These are phyloP conservation scores for Hydrochoerus hydrochaeris DNA, from an alignment of 2,113 vertebrate species.

Conservation along the genomic window DNA sequence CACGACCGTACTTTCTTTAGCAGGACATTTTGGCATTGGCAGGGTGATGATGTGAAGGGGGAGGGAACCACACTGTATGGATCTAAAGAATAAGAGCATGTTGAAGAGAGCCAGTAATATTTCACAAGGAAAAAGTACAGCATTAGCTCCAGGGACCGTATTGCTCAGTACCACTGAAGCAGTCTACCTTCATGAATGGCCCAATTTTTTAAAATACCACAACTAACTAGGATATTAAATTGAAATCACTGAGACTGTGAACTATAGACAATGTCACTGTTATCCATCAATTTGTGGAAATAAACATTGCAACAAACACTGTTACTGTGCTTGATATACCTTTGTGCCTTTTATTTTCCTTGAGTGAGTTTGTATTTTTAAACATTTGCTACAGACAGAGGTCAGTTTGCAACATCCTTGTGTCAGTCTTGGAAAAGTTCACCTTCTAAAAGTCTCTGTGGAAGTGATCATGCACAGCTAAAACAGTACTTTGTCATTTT, in stretches of 20 bases:
- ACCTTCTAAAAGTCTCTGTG: slow-evolving; percentile 86
- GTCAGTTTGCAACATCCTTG: slow-evolving; percentile 58
- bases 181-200: slow-evolving; percentile 33
- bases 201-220: background rate
- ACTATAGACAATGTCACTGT: background rate
- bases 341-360: slow-evolving; percentile 78
- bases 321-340: slow-evolving; percentile 59
- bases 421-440: slow-evolving; percentile 82
- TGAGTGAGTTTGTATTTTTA: slow-evolving; percentile 54
- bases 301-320: slow-evolving; percentile 69
- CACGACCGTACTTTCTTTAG: background rate
- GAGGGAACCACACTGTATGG: background rate
- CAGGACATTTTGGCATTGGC: background rate
- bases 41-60: background rate
- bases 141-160: background rate
- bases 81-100: slow-evolving; percentile 7
- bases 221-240: slow-evolving; percentile 16
- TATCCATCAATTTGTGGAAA: slow-evolving; percentile 46
- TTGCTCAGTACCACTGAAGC: slow-evolving; percentile 37
- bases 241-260: slow-evolving; percentile 37
- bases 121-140: slow-evolving; percentile 8
- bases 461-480: slow-evolving; percentile 83
- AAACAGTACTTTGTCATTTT: slow-evolving; percentile 81
- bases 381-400: slow-evolving; percentile 75
- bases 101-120: background rate